Evolutionary conservation across 1,140 invertebrate species (phyloP).

Genomic region (Zaprionus inermis): DNA sequence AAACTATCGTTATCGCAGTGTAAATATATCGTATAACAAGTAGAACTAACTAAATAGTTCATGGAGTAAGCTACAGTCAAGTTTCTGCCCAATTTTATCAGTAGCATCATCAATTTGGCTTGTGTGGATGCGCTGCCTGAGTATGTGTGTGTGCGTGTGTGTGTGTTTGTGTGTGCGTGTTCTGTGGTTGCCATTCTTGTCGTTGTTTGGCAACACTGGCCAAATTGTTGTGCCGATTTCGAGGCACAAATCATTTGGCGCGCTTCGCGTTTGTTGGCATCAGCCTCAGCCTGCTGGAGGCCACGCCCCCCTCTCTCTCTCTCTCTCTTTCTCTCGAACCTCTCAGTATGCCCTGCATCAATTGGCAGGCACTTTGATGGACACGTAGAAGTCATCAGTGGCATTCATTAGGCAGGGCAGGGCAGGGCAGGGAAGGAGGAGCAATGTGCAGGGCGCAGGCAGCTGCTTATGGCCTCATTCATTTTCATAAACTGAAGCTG

Average conservation of each 20-base stretch:
- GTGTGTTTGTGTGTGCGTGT: not conserved
- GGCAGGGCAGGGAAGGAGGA: not conserved
- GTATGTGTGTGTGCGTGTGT: not conserved
- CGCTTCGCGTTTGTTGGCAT: conserved; percentile 1
- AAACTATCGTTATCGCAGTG: not conserved
- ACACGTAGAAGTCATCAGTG: conserved; percentile 58
- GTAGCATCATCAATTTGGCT: conserved; percentile 11
- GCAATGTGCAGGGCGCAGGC: not conserved
- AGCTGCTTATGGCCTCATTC: conserved; percentile 41
- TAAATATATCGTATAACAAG: not conserved
- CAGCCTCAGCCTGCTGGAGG: not conserved
- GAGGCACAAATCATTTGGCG: conserved; percentile 41
- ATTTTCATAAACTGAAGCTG: conserved; percentile 43
- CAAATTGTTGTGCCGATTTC: conserved; percentile 35
- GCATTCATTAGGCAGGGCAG: conserved; percentile 38
- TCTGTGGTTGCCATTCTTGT: not conserved
- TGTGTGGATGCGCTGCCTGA: not conserved
- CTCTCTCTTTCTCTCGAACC: not conserved
- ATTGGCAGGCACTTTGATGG: conserved; percentile 38
- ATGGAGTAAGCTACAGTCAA: not conserved
- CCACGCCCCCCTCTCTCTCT: not conserved
- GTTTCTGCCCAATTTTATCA: not conserved
- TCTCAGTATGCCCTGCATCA: not conserved
- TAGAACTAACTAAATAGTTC: not conserved
- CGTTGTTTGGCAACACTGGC: conserved; percentile 13